phyloP scores from a whole-genome alignment of 2,113 vertebrate species.

The Alligator sinensis region DNA sequence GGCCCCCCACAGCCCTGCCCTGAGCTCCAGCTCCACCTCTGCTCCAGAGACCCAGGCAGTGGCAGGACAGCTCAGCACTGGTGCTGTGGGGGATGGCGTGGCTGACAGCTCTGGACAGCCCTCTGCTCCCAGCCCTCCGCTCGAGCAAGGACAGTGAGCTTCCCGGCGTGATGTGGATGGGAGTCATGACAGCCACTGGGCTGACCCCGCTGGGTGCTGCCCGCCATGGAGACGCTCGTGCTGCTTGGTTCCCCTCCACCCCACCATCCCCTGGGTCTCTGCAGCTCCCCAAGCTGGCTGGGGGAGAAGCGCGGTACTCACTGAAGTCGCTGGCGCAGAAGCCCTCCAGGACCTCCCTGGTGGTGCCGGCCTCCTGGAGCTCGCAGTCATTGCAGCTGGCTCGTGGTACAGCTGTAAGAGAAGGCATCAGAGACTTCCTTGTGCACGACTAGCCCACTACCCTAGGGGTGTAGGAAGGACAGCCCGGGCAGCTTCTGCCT shows the following conservation, averaged over 20 bases:
- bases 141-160: background rate
- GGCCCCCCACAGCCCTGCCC: background rate
- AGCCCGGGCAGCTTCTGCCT: background rate
- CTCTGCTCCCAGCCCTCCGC: background rate
- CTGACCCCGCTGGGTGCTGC: background rate
- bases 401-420: constrained; percentile 77
- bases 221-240: no score
- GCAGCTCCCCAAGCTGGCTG: background rate
- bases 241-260: no score
- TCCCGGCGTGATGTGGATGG: no score
- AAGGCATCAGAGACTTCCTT: background rate
- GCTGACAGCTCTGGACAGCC: background rate
- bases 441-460: no score
- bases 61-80: background rate
- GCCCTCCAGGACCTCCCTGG: constrained; percentile 83
- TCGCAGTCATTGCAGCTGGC: constrained; percentile 89
- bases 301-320: constrained; percentile 62
- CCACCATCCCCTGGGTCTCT: no score
- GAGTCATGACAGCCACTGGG: no score
- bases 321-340: constrained; percentile 87
- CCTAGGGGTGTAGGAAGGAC: background rate
- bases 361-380: constrained; percentile 81
- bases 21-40: no score
- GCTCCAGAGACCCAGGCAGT: no score
- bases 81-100: background rate